Conservation (phyloP, 2,888 invertebrate species). For the Epinotia nisella region DNA sequence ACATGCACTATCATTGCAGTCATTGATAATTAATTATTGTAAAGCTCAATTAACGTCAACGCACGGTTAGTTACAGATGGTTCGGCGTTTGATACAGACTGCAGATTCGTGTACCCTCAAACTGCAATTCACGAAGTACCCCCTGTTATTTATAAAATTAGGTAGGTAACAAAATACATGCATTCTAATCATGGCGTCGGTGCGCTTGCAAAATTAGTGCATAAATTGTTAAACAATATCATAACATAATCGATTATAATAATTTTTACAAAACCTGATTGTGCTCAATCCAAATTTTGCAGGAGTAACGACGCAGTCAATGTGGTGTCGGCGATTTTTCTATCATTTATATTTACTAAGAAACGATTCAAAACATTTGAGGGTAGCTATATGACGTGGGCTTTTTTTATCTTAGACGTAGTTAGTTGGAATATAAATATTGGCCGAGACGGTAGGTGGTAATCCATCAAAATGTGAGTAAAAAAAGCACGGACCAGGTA, state of each 20-base stretch:
- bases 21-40: slow-evolving; percentile 49
- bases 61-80: slow-evolving; percentile 42
- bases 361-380: background rate
- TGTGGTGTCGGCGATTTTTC: background rate
- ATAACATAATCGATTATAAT: background rate
- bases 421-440: background rate
- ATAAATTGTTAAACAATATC: background rate
- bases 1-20: slow-evolving; percentile 76
- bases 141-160: background rate
- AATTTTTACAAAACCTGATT: background rate
- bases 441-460: background rate
- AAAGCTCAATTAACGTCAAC: slow-evolving; percentile 46
- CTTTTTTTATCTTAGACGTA: too few relatives aligned
- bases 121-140: slow-evolving; percentile 16
- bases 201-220: background rate
- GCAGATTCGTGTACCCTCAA: slow-evolving; percentile 27
- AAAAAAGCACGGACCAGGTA: slow-evolving; percentile 76
- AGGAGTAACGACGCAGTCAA: background rate
- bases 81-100: slow-evolving; percentile 16
- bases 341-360: background rate
- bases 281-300: background rate
- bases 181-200: slow-evolving; percentile 17
- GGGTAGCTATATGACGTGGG: too few relatives aligned
- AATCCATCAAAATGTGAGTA: slow-evolving; percentile 10
- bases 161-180: slow-evolving; percentile 28